Evolutionary conservation across 2,797 vertebrate species (phyloP), one percentile per base, ranked within the genome.

Genomic region (Helicolenus hilgendorfi): DNA sequence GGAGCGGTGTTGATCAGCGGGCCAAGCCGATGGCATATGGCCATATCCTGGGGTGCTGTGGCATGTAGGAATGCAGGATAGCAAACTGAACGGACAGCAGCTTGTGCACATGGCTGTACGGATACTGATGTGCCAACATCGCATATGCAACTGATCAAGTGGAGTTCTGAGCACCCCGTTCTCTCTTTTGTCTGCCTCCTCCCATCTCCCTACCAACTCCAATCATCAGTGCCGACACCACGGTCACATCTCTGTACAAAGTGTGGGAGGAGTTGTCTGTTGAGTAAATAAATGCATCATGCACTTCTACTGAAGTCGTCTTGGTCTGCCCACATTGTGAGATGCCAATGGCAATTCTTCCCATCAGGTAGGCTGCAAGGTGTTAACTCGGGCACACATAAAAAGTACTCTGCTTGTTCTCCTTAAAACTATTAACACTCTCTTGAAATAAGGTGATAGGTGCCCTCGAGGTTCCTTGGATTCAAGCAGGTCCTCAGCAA

Each of bases 21-120:
- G 95, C 95, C 95, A 93, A 95, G 96, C 93, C 88, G 59, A 84
- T 95, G 96, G 97, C 97, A 97, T 97, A 97, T 97, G 97, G 96
- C 96, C 95, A 93, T 93, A 91, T 96, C 96, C 97, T 75, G 91
- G 80, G 96, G 96, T 95, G 91, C 87, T 78, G 72, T 86, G 92
- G 85, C 89, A 94, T 92, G 86, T 72, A 90, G 94, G 94, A 96
- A 93, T 93, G 92, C 92, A 87, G 93, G 89, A 93, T 85, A 90
- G 83, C 91, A 84, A 92, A 86, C 81, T 41, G 89, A 96, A 93
- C 59, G 72, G 79, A 94, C 85, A 91, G 92, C 86, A 93, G 88
- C 89, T 83, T 41, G 83, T 86, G 88, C 94, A 92, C 87, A 87
- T 70, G 91, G 87, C 82, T 77, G 84, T 77, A 49, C 67, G 24